A percentile compares a stretch with the other conserved stretches of the same genome.
These are phyloP conservation scores for Coelopa frigida DNA, from an alignment of 1,140 invertebrate species.

Conservation along the genomic window DNA sequence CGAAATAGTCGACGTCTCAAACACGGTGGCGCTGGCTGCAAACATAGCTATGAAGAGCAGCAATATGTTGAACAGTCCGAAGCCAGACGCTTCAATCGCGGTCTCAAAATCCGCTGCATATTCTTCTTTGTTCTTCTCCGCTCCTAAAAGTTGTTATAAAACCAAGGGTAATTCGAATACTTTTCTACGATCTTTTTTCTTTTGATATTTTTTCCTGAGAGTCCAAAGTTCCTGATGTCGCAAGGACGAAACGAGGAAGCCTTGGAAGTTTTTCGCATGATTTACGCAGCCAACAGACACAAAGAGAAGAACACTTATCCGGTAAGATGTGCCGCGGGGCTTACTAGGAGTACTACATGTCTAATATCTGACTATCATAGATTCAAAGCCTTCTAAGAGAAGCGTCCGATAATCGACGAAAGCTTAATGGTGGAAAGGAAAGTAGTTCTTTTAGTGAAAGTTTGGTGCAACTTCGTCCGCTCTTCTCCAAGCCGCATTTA, in stretches of 20 bases:
- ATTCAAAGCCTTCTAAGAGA: too few relatives aligned
- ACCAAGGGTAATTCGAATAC: too few relatives aligned
- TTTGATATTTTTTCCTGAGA: conserved; percentile 66
- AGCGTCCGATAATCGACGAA: conserved; percentile 1
- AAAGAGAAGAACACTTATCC: conserved; percentile 53
- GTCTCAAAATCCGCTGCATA: too few relatives aligned
- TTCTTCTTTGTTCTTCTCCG: too few relatives aligned
- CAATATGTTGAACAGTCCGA: conserved; percentile 59
- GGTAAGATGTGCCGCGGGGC: too few relatives aligned
- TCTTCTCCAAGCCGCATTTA: conserved; percentile 31
- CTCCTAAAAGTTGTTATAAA: too few relatives aligned
- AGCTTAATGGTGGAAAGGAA: not conserved
- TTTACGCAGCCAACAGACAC: conserved; percentile 48
- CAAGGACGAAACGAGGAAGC: conserved; percentile 59
- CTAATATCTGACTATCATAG: not conserved
- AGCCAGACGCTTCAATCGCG: conserved; percentile 53
- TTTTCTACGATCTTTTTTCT: too few relatives aligned
- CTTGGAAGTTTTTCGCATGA: conserved; percentile 19
- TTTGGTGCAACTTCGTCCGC: conserved; percentile 24
- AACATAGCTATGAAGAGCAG: conserved; percentile 55
- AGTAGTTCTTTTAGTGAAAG: conserved; percentile 4
- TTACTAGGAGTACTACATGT: conserved; percentile 20
- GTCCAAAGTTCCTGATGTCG: conserved; percentile 72
- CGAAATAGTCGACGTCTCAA: conserved; percentile 56
- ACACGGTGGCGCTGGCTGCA: conserved; percentile 54